Percentiles rank a stretch among this genome's conserved stretches.
Evolutionary conservation across 2,113 vertebrate genomes (phyloP).

Genomic region (Lepisosteus osseus): DNA sequence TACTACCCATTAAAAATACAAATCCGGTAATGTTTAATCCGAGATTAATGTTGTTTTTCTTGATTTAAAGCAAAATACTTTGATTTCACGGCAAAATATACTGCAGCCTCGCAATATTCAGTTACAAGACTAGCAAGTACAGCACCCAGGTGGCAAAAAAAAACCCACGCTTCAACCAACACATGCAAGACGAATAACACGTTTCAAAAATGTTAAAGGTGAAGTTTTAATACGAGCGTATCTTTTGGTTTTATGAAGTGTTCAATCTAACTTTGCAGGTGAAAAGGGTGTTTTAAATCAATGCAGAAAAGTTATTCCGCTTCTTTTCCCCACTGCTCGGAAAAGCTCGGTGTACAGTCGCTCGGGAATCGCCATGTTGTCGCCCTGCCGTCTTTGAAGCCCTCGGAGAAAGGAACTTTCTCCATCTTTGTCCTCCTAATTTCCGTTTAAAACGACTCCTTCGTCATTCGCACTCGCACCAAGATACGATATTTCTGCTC

Average conservation of each 20-base stretch:
- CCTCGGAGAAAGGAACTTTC: constrained; percentile 66
- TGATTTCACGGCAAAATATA: too few species aligned
- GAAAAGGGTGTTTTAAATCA: constrained; percentile 6
- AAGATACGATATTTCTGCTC: constrained; percentile 20
- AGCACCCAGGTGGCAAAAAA: constrained; percentile 13
- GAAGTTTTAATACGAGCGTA: too few species aligned
- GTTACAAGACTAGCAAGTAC: too few species aligned
- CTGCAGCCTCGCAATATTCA: too few species aligned
- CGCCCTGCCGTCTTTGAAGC: constrained; percentile 72
- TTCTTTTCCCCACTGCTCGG: constrained; percentile 35
- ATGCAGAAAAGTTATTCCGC: constrained; percentile 6
- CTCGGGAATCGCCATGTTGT: constrained; percentile 73
- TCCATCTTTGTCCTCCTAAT: constrained; percentile 74
- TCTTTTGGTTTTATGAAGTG: too few species aligned
- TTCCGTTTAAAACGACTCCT: constrained; percentile 61
- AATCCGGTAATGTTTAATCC: background rate
- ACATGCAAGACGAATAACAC: background rate
- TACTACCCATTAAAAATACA: constrained; percentile 25
- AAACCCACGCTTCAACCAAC: constrained; percentile 1
- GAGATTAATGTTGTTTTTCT: too few species aligned
- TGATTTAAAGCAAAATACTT: too few species aligned
- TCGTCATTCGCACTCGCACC: constrained; percentile 51
- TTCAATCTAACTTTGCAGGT: background rate
- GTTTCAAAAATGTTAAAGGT: background rate
- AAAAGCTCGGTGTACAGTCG: constrained; percentile 55